These are phyloP conservation scores for Pterocles gutturalis DNA, from an alignment of 2,113 vertebrate species.

Conservation along the genomic window DNA sequence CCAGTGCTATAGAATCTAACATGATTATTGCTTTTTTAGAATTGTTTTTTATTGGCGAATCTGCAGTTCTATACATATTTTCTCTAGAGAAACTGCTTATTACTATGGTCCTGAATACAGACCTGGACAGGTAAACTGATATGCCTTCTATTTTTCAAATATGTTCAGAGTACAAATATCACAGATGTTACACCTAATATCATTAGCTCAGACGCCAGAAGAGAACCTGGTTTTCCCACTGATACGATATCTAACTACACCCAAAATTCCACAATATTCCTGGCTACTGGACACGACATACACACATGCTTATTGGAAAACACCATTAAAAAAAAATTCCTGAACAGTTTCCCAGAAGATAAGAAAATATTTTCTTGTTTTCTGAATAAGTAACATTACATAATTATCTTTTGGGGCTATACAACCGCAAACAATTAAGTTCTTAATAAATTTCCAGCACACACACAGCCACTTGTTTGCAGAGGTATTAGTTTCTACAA, in stretches of 20 bases:
- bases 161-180: background rate
- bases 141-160: background rate
- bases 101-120: background rate
- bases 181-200: background rate
- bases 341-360: background rate
- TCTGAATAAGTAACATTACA: background rate
- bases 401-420: background rate
- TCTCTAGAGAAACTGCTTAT: background rate
- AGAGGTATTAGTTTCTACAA: background rate
- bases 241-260: background rate
- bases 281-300: background rate
- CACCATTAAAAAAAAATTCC: background rate
- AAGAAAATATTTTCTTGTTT: background rate
- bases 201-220: background rate
- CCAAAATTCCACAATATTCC: background rate
- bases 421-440: background rate
- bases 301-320: background rate
- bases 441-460: background rate
- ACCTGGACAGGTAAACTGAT: background rate
- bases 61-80: background rate
- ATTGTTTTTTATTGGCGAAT: background rate
- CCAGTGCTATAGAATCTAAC: background rate
- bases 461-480: background rate
- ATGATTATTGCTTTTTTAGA: background rate
- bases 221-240: background rate